Evolutionary conservation across 1,140 invertebrate species (phyloP).

Genomic region (Polyergus mexicanus): DNA sequence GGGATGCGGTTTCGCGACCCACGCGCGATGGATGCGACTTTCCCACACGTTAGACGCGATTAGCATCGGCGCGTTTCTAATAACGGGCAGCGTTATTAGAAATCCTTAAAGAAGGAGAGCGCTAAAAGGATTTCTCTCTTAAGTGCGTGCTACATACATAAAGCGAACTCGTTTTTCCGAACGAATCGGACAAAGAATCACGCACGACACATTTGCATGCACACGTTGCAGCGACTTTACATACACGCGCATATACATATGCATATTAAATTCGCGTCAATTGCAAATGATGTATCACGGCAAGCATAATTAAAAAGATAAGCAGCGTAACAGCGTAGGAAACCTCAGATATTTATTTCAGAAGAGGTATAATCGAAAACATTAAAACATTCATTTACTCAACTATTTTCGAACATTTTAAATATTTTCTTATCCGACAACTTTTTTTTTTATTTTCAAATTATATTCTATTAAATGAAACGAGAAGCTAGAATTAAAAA

Average conservation of each 20-base stretch:
- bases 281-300: background rate
- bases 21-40: constrained; percentile 44
- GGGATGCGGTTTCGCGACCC: constrained; percentile 46
- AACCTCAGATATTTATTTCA: background rate
- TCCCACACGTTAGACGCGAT: constrained; percentile 50
- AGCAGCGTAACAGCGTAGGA: background rate
- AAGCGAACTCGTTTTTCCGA: constrained; percentile 34
- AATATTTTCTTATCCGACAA: background rate
- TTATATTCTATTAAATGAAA: background rate
- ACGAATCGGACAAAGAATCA: constrained; percentile 21
- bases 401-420: background rate
- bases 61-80: constrained; percentile 35
- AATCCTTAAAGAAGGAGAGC: background rate
- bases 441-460: background rate
- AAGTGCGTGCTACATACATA: constrained; percentile 10
- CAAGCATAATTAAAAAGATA: constrained; percentile 2
- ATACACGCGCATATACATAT: background rate
- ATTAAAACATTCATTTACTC: background rate
- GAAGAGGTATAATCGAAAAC: constrained; percentile 10
- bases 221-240: background rate
- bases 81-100: background rate
- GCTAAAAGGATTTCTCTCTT: constrained; percentile 32
- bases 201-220: constrained; percentile 42
- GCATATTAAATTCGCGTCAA: background rate
- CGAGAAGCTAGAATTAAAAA: background rate